These are phyloP conservation scores for Temnothorax rugatulus DNA, from an alignment of 2,888 invertebrate species.

Conservation along the genomic window DNA sequence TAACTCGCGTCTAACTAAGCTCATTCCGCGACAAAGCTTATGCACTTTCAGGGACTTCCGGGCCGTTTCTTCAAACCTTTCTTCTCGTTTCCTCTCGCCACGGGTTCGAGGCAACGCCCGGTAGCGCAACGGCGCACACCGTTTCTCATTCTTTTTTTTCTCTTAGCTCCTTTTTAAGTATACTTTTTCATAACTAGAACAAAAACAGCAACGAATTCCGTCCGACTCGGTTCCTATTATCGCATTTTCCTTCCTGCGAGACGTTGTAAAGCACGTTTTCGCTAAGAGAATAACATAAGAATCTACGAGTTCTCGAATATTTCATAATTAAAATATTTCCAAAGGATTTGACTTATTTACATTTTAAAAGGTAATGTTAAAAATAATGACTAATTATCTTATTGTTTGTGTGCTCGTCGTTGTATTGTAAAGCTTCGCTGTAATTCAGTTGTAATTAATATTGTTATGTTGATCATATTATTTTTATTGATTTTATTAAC, in stretches of 20 bases:
- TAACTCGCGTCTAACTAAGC: slow-evolving; percentile 80
- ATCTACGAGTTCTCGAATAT: not conserved
- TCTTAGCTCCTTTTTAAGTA: slow-evolving; percentile 28
- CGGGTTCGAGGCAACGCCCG: slow-evolving; percentile 17
- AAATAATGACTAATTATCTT: not conserved
- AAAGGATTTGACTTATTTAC: not conserved
- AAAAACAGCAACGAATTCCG: slow-evolving; percentile 29
- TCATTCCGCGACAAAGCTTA: slow-evolving; percentile 81
- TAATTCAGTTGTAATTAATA: not conserved
- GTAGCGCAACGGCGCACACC: slow-evolving; percentile 37
- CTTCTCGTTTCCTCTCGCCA: slow-evolving; percentile 18
- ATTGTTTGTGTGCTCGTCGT: not conserved
- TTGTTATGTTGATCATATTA: not conserved
- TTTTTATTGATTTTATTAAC: not conserved
- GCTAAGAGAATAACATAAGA: not conserved
- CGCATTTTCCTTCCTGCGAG: slow-evolving; percentile 10
- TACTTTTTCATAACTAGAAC: slow-evolving; percentile 23
- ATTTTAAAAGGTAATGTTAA: not conserved
- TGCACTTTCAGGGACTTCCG: slow-evolving; percentile 78
- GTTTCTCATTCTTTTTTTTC: slow-evolving; percentile 52
- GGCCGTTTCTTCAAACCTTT: slow-evolving; percentile 59
- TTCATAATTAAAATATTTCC: not conserved
- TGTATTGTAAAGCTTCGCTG: no score
- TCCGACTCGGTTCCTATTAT: slow-evolving; percentile 30
- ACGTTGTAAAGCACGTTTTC: not conserved